Base-by-base conservation (phyloP, 2,888 invertebrate species). In the Ophioninae sp. region DNA sequence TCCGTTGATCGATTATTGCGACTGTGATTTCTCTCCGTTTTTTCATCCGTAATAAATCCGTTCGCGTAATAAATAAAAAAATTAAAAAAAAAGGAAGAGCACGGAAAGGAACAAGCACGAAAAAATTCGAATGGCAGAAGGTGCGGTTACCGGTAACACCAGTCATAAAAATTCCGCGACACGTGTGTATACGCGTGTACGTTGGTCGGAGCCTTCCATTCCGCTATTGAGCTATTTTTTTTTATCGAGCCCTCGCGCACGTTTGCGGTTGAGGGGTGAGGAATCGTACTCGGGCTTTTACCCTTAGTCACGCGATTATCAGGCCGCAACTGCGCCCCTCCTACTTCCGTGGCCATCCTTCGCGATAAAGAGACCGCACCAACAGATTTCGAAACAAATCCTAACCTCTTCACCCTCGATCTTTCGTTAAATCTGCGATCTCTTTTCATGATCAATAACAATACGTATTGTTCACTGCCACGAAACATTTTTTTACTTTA, bases 301-400 rank as follows among this genome's bases (percentile, higher is more conserved):
- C 62, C 56, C 56, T 30, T 67, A 50, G 84, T 84, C 84, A 84
- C 84, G 84, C 84, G 84, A 84, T 79, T 73, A 82, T 79, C 79
- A 79, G 75, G 84, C 81, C 50, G 81, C 81, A 75, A 81, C 81
- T 69, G 57, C 75, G 68, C 59, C 57, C 67, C 79, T 74, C 74
- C 65, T 50, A 30, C 50, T 74, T 57, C 39, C 20, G 72, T 84
- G 76, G 73, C 82, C 44, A 76, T 79, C 76, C 76, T 81, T 79
- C 67, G 81, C 68, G 81, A 81, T 59, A 76, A 76, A 50, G 20
- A 20, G 20, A 20, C 20, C 62, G 37, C 39, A 30, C 21, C 39
- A 59, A 57, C 21, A 37, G 65, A 44, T 61, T n/a, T n/a, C n/a
- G n/a, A n/a, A n/a, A n/a, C n/a, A n/a, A n/a, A n/a, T n/a, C n/a